Conservation (phyloP, 2,797 vertebrate genomes). For the Gadopsis bispinosus region DNA sequence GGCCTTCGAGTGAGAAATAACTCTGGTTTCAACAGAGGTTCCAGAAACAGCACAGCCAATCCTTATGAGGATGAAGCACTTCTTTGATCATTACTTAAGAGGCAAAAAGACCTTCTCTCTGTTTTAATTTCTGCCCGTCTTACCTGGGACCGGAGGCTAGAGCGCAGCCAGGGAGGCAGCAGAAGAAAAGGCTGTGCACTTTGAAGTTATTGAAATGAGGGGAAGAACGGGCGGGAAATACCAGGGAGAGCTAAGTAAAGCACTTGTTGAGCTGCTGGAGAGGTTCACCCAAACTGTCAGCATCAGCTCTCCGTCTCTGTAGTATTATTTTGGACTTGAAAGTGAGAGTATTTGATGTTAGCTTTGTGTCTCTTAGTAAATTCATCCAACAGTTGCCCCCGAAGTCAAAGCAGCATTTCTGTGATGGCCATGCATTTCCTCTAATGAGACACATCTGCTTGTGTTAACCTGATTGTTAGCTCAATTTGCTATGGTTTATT, state of each 20-base stretch:
- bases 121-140: slow-evolving; percentile 73
- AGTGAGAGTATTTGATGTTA: slow-evolving; percentile 47
- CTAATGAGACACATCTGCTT: slow-evolving; percentile 35
- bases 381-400: slow-evolving; percentile 16
- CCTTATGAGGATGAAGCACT: slow-evolving; percentile 61
- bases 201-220: slow-evolving; percentile 80
- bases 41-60: slow-evolving; percentile 63
- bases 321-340: slow-evolving; percentile 31
- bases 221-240: slow-evolving; percentile 55
- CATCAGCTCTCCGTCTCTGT: slow-evolving; percentile 39
- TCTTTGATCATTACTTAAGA: slow-evolving; percentile 80
- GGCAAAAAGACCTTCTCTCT: slow-evolving; percentile 61
- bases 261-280: slow-evolving; percentile 49
- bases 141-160: slow-evolving; percentile 70
- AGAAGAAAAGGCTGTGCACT: slow-evolving; percentile 62
- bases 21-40: slow-evolving; percentile 61
- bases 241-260: slow-evolving; percentile 58
- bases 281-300: slow-evolving; percentile 52
- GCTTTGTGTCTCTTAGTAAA: slow-evolving; percentile 42
- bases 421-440: slow-evolving; percentile 5
- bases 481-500: slow-evolving; percentile 50
- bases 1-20: slow-evolving; percentile 65
- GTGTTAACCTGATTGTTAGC: slow-evolving; percentile 48
- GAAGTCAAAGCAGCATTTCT: slow-evolving; percentile 9
- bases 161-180: slow-evolving; percentile 50